A percentile compares a stretch with the other conserved stretches of the same genome.
phyloP scores from a whole-genome alignment of 2,113 vertebrate species.

The Galeopterus variegatus region DNA sequence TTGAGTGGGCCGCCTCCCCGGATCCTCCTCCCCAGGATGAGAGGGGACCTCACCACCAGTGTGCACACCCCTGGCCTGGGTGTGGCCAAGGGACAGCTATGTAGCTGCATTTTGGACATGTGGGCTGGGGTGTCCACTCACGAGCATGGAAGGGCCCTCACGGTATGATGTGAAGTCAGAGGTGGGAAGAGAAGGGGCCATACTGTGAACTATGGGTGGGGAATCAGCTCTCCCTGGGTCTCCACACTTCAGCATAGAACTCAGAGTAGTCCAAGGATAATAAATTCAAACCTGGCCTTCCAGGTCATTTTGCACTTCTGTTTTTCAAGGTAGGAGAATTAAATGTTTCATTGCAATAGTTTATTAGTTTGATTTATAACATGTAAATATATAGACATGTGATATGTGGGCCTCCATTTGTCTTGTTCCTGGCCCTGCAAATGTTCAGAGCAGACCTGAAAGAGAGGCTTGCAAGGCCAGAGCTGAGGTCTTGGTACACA shows the following conservation, averaged over 20 bases:
- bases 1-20: not conserved
- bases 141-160: not conserved
- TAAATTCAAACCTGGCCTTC: not conserved
- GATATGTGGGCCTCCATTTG: not conserved
- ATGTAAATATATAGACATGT: not conserved
- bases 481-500: not conserved
- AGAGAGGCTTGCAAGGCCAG: not conserved
- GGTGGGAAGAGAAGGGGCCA: not conserved
- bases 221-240: not conserved
- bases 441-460: not conserved
- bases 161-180: not conserved
- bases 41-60: not conserved
- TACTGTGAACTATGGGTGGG: not conserved
- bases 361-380: not conserved
- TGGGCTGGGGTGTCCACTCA: not conserved
- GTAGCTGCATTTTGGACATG: not conserved
- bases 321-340: slow-evolving; percentile 31
- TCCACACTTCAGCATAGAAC: not conserved
- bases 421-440: not conserved
- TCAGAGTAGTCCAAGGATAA: not conserved
- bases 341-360: not conserved
- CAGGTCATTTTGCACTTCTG: not conserved
- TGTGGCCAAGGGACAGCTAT: not conserved
- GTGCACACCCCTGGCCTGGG: not conserved
- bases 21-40: not conserved